These are phyloP conservation scores for Cololabis saira DNA, from an alignment of 2,113 vertebrate species.

Conservation along the genomic window DNA sequence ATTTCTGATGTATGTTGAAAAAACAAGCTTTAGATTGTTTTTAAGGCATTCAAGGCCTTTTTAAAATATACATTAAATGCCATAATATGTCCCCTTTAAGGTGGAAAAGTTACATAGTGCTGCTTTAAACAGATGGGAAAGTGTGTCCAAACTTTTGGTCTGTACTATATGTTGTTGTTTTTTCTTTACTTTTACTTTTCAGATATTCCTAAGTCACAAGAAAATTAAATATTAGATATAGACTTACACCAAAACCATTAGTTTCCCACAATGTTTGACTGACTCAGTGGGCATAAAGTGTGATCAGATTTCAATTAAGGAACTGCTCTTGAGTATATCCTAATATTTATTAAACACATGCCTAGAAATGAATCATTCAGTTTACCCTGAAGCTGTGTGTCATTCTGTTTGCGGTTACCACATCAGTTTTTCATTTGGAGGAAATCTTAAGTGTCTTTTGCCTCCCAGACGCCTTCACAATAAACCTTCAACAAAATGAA, in stretches of 20 bases:
- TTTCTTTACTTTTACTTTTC: too few species aligned
- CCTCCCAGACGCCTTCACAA: conserved; percentile 9
- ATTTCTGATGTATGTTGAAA: too few species aligned
- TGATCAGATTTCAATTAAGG: conserved; percentile 47
- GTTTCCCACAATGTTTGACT: conserved; percentile 30
- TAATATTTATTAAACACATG: conserved; percentile 20
- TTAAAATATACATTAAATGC: too few species aligned
- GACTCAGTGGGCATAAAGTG: conserved; percentile 28
- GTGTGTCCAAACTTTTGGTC: too few species aligned
- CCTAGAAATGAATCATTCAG: conserved; percentile 14
- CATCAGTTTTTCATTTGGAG: conserved; percentile 11
- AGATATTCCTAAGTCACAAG: too few species aligned
- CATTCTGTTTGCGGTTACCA: conserved; percentile 8
- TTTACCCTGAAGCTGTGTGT: conserved; percentile 37
- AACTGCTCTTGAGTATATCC: conserved; percentile 26
- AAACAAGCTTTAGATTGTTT: too few species aligned
- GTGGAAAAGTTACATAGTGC: too few species aligned
- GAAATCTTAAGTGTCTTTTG: conserved; percentile 3
- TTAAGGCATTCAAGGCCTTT: too few species aligned
- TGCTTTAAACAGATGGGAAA: too few species aligned
- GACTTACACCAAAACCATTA: conserved; percentile 3
- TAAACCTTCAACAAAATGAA: conserved; percentile 24
- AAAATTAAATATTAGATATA: too few species aligned
- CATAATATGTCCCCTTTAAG: too few species aligned
- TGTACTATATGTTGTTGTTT: too few species aligned